Percentiles rank a stretch among this genome's conserved stretches.
Conservation (phyloP, 1,140 invertebrate species). For the Drosophila sucinea region DNA sequence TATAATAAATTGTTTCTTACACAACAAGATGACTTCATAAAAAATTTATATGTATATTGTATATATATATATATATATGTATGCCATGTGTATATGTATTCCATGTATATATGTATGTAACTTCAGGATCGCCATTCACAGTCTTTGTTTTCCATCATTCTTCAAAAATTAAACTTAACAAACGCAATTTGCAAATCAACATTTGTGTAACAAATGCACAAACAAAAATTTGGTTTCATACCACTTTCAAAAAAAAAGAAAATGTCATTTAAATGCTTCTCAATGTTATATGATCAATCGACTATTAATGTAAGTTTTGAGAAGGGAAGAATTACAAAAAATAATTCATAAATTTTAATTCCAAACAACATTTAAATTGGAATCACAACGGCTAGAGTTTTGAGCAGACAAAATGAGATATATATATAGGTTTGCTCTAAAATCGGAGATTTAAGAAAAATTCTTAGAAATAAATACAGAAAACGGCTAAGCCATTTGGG, state of each 20-base stretch:
- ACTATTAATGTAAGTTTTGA: background rate
- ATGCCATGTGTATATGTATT: constrained; percentile 34
- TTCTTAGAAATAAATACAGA: constrained; percentile 11
- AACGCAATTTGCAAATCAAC: constrained; percentile 43
- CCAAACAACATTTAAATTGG: constrained; percentile 9
- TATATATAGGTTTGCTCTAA: background rate
- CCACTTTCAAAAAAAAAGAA: constrained; percentile 9
- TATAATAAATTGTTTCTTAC: constrained; percentile 50
- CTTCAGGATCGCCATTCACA: constrained; percentile 73
- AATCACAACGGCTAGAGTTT: constrained; percentile 21
- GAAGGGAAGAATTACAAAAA: background rate
- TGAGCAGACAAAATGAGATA: constrained; percentile 7
- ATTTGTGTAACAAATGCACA: constrained; percentile 35
- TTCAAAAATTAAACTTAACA: constrained; percentile 37
- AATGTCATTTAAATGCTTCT: constrained; percentile 26
- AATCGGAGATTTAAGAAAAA: constrained; percentile 8
- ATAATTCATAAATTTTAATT: background rate
- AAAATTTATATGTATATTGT: constrained; percentile 36
- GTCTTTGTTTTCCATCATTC: constrained; percentile 58
- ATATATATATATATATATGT: constrained; percentile 22
- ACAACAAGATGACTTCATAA: constrained; percentile 62
- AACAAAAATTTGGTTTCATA: background rate
- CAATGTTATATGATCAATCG: constrained; percentile 6
- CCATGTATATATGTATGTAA: constrained; percentile 58
- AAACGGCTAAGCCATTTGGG: constrained; percentile 69